phyloP scores from a whole-genome alignment of 35 echinoderm and acorn worm species.

The Eucidaris tribuloides region DNA sequence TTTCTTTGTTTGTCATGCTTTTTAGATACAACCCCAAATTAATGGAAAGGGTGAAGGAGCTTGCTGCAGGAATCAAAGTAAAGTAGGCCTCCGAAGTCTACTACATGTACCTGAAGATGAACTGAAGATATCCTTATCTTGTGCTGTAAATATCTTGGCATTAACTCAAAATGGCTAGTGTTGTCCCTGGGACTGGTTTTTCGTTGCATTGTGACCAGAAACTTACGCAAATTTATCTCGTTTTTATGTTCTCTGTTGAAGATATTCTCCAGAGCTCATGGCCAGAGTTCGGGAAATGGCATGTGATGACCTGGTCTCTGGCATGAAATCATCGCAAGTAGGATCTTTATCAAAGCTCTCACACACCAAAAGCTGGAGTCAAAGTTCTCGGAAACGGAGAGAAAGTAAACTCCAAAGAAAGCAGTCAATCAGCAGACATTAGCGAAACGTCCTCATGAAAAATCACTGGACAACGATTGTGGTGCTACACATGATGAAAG shows the following conservation, averaged over 20 bases:
- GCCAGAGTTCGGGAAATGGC: slow-evolving; percentile 58
- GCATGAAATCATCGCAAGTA: not conserved
- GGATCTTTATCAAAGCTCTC: not conserved
- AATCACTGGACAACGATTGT: not conserved
- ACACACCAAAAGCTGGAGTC: not conserved
- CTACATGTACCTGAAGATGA: not conserved
- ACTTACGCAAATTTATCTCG: slow-evolving; percentile 3
- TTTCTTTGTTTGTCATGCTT: not conserved
- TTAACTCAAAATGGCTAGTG: not conserved
- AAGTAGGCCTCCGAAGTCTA: not conserved
- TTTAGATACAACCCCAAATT: slow-evolving; percentile 29
- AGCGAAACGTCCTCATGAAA: not conserved
- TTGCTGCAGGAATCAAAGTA: slow-evolving; percentile 35
- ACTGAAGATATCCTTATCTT: not conserved
- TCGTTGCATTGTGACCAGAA: not conserved
- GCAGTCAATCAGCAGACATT: not conserved
- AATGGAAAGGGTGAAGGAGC: slow-evolving; percentile 32
- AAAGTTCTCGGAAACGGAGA: not conserved
- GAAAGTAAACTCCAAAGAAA: not conserved
- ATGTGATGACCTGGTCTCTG: not conserved
- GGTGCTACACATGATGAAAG: not conserved
- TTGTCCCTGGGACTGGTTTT: not conserved
- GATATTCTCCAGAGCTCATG: slow-evolving; percentile 73
- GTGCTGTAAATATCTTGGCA: not conserved
- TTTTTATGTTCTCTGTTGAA: slow-evolving; percentile 39